phyloP scores from a whole-genome alignment of 2,888 invertebrate species.

The Drosophila gaucha region DNA sequence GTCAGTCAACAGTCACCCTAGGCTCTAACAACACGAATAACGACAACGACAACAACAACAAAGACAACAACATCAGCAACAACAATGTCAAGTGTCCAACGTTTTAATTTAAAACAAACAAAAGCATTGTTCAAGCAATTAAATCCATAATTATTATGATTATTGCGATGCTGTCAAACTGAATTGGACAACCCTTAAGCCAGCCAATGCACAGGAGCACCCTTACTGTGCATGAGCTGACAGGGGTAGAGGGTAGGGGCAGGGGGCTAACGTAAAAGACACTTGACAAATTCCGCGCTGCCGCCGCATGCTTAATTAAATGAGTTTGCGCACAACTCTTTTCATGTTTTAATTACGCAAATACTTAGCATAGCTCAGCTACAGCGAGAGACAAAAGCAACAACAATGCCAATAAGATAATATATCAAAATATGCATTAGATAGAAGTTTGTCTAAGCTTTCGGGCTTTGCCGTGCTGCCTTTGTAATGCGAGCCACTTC shows the following conservation, averaged over 20 bases:
- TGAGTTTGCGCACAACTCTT: constrained; percentile 77
- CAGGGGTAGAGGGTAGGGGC: not conserved
- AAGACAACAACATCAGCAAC: constrained; percentile 1
- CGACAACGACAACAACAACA: constrained; percentile 13
- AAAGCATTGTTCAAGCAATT: constrained; percentile 69
- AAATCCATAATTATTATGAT: constrained; percentile 63
- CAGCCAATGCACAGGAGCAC: constrained; percentile 2
- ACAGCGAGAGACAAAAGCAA: constrained; percentile 9
- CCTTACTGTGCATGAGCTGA: not conserved
- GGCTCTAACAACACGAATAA: too few relatives aligned
- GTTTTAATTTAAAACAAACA: constrained; percentile 69
- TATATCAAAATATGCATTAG: constrained; percentile 65
- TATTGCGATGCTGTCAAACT: constrained; percentile 35
- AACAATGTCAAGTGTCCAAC: constrained; percentile 57
- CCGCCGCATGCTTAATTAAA: constrained; percentile 74
- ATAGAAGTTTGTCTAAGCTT: constrained; percentile 68
- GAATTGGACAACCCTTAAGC: constrained; percentile 20
- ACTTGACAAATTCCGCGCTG: constrained; percentile 75
- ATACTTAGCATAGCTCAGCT: constrained; percentile 72
- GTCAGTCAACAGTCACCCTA: constrained; percentile 10
- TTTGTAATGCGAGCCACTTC: constrained; percentile 75
- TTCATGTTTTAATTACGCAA: constrained; percentile 80
- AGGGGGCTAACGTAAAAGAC: constrained; percentile 29
- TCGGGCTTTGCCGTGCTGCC: constrained; percentile 21
- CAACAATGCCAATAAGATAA: constrained; percentile 18